Percentiles rank a stretch among this genome's conserved stretches.
These are phyloP conservation scores for Conus betulinus DNA, from an alignment of 1,140 invertebrate species.

Conservation along the genomic window DNA sequence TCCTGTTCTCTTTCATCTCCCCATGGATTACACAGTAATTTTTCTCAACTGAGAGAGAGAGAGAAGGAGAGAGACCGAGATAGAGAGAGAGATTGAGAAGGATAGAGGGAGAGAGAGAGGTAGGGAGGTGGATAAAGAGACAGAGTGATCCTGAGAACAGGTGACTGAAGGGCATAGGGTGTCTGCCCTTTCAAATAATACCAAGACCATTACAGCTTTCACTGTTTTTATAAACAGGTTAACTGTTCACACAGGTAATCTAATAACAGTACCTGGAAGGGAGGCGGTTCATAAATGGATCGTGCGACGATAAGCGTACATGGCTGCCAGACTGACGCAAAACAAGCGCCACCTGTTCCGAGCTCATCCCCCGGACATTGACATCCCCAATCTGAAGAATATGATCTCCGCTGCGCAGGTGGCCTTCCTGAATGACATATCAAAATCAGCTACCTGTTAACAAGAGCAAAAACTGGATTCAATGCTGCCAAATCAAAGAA, in stretches of 20 bases:
- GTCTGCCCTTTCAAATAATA: not conserved
- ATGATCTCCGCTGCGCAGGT: constrained; percentile 94
- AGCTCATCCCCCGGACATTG: constrained; percentile 90
- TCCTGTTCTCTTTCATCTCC: too few relatives aligned
- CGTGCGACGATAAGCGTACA: constrained; percentile 93
- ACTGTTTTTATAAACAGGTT: too few relatives aligned
- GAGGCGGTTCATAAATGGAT: constrained; percentile 65
- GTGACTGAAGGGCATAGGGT: too few relatives aligned
- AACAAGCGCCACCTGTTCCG: constrained; percentile 94
- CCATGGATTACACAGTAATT: too few relatives aligned
- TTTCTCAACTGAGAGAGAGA: not conserved
- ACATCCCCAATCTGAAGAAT: constrained; percentile 95
- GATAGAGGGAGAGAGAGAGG: too few relatives aligned
- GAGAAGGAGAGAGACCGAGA: not conserved
- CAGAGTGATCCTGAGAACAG: too few relatives aligned
- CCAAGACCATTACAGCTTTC: too few relatives aligned
- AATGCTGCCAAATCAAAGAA: not conserved
- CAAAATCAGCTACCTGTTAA: too few relatives aligned
- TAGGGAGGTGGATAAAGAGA: too few relatives aligned
- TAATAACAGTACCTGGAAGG: constrained; percentile 36
- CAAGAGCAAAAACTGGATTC: too few relatives aligned
- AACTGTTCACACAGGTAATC: too few relatives aligned
- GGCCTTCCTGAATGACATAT: constrained; percentile 82
- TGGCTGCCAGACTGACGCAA: constrained; percentile 90
- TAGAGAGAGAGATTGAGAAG: too few relatives aligned